These are phyloP conservation scores for Dascyllus trimaculatus DNA, from an alignment of 2,113 vertebrate genomes.

Conservation along the genomic window DNA sequence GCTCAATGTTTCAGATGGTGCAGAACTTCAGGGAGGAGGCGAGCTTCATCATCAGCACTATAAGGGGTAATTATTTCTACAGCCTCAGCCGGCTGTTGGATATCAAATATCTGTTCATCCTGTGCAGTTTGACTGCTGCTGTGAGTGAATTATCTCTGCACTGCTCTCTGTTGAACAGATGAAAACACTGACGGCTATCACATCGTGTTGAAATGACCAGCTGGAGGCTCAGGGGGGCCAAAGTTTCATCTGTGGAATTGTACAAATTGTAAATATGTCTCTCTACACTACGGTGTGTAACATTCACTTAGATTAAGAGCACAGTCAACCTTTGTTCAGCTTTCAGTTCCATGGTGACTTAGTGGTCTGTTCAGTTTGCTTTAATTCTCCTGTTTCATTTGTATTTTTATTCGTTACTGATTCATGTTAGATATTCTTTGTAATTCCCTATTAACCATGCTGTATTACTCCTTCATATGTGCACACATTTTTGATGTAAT, in stretches of 20 bases:
- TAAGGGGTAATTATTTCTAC: conserved; percentile 85
- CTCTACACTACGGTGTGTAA: not conserved
- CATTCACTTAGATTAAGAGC: not conserved
- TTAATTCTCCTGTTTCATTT: conserved; percentile 10
- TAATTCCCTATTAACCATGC: conserved; percentile 4
- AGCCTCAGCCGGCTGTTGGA: too few species aligned
- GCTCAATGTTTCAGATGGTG: conserved; percentile 88
- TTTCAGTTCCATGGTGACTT: conserved; percentile 14
- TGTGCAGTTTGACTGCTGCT: not conserved
- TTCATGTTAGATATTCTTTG: conserved; percentile 6
- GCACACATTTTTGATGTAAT: too few species aligned
- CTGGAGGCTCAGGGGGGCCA: not conserved
- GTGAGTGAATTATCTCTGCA: not conserved
- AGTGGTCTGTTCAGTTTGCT: not conserved
- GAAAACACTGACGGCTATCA: conserved; percentile 91
- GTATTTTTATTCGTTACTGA: conserved; percentile 35
- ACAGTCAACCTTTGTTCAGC: not conserved
- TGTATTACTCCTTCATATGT: too few species aligned
- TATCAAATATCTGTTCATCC: too few species aligned
- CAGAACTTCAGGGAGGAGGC: conserved; percentile 94
- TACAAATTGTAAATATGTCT: conserved; percentile 62
- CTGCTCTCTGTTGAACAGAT: conserved; percentile 79
- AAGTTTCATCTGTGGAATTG: conserved; percentile 16
- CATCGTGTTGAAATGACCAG: conserved; percentile 90
- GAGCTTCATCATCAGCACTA: conserved; percentile 91